These are phyloP conservation scores for Pangasianodon gigas DNA, from an alignment of 2,113 vertebrate species.

Conservation along the genomic window DNA sequence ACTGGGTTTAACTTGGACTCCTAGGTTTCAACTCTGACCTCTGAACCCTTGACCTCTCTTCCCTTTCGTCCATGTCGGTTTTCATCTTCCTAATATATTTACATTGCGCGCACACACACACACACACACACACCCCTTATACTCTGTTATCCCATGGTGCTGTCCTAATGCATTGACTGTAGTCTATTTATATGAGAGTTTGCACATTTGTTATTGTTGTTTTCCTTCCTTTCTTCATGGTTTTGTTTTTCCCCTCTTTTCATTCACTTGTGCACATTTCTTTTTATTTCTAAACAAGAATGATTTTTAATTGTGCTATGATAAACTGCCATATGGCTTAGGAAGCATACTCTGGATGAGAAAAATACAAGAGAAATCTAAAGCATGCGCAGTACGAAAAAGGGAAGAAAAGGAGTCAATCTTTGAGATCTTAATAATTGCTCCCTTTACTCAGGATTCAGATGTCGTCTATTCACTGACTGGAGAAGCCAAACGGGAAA, in stretches of 20 bases:
- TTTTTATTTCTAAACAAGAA: conserved; percentile 62
- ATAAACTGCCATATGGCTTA: conserved; percentile 40
- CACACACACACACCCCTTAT: conserved; percentile 50
- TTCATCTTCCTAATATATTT: conserved; percentile 42
- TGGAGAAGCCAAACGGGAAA: conserved; percentile 31
- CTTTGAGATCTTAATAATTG: conserved; percentile 23
- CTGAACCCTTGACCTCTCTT: conserved; percentile 43
- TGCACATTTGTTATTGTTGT: conserved; percentile 69
- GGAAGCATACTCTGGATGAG: conserved; percentile 20
- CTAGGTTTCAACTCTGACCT: conserved; percentile 43
- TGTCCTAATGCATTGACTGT: conserved; percentile 69
- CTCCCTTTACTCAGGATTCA: conserved; percentile 42
- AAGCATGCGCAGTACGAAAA: conserved; percentile 38
- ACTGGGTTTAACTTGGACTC: conserved; percentile 86
- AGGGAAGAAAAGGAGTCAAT: conserved; percentile 12
- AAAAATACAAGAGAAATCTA: conserved; percentile 11
- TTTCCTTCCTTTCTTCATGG: conserved; percentile 48
- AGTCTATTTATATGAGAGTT: conserved; percentile 73
- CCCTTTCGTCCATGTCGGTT: conserved; percentile 46
- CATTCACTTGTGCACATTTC: conserved; percentile 56
- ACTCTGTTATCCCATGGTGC: conserved; percentile 76
- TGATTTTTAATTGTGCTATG: conserved; percentile 29
- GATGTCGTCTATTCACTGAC: conserved; percentile 35
- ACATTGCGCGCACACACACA: conserved; percentile 38
- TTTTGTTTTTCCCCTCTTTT: conserved; percentile 37